Percentiles rank a stretch among this genome's conserved stretches.
These are phyloP conservation scores for Phortica okadai DNA, from an alignment of 2,888 invertebrate species.

Conservation along the genomic window DNA sequence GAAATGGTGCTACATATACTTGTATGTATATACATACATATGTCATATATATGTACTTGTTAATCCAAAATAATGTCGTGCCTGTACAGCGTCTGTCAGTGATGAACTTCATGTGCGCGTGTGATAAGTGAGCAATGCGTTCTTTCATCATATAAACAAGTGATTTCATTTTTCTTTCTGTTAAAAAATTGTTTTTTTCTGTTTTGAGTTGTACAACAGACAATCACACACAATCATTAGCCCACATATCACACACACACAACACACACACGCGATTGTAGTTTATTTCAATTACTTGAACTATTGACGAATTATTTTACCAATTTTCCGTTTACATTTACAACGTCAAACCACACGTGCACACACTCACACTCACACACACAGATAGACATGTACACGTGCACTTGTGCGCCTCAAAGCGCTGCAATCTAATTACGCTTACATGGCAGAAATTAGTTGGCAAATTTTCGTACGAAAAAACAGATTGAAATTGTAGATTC, in stretches of 20 bases:
- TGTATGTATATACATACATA: neutral
- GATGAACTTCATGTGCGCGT: conserved; percentile 20
- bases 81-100: conserved; percentile 36
- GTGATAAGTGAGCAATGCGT: neutral
- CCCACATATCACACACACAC: neutral
- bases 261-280: neutral
- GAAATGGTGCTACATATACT: conserved; percentile 49
- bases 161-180: neutral
- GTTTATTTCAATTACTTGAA: conserved; percentile 52
- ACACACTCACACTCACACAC: neutral
- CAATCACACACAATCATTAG: neutral
- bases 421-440: conserved; percentile 61
- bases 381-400: neutral
- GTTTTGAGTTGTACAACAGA: neutral
- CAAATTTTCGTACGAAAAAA: conserved; percentile 10
- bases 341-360: neutral
- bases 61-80: conserved; percentile 40
- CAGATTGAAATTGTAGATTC: conserved; percentile 10
- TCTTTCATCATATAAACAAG: neutral
- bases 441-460: conserved; percentile 26
- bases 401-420: neutral
- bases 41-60: neutral
- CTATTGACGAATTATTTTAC: conserved; percentile 52
- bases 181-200: neutral
- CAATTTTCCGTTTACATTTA: conserved; percentile 29